These are phyloP conservation scores for Manduca sexta DNA, from an alignment of 1,140 invertebrate genomes.

Conservation along the genomic window DNA sequence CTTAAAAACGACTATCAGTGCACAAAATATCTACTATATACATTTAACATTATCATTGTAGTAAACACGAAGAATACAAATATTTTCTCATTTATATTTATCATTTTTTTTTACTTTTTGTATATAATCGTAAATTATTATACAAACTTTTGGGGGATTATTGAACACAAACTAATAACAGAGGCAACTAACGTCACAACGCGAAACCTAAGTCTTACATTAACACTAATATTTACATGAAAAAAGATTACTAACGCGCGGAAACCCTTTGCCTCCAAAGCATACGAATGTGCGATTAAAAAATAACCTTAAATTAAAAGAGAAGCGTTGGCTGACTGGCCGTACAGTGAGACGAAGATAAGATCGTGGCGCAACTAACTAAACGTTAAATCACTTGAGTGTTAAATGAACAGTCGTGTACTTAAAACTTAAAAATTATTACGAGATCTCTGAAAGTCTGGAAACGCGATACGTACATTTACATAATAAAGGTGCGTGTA, in stretches of 20 bases:
- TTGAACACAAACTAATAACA: constrained; percentile 48
- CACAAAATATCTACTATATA: constrained; percentile 60
- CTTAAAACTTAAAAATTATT: constrained; percentile 56
- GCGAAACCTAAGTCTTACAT: constrained; percentile 41
- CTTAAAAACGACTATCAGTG: constrained; percentile 64
- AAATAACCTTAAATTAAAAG: constrained; percentile 12
- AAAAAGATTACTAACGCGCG: constrained; percentile 17
- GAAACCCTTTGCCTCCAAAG: constrained; percentile 17
- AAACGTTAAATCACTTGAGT: constrained; percentile 53
- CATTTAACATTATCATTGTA: constrained; percentile 35
- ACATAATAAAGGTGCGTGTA: constrained; percentile 42
- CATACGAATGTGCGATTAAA: constrained; percentile 31
- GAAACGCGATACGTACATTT: constrained; percentile 64
- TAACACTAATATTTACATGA: constrained; percentile 47
- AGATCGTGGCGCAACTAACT: constrained; percentile 22
- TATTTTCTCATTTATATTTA: constrained; percentile 21
- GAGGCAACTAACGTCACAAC: constrained; percentile 28
- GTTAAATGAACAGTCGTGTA: constrained; percentile 55
- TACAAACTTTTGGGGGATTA: constrained; percentile 39
- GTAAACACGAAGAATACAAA: constrained; percentile 33
- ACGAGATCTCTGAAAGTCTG: constrained; percentile 72
- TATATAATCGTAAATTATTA: constrained; percentile 40
- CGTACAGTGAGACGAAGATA: constrained; percentile 21
- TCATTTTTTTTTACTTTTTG: constrained; percentile 52
- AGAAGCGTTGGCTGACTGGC: constrained; percentile 31